A percentile compares a stretch with the other conserved stretches of the same genome.
Conservation (phyloP, 92 coral and sea anemone genomes). For the Paragorgia papillata region DNA sequence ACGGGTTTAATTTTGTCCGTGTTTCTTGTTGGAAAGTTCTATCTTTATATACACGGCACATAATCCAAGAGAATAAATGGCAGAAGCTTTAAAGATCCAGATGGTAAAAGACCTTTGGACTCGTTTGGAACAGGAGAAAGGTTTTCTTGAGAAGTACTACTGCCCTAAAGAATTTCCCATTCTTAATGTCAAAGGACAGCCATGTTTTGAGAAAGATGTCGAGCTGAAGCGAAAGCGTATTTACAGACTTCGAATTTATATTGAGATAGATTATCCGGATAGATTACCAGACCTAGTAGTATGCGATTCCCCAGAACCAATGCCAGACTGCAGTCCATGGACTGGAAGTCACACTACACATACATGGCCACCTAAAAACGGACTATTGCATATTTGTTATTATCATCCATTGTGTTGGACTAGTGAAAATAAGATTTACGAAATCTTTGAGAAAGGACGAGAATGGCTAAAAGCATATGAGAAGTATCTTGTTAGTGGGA, state of each 20-base stretch:
- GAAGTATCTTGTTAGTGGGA: constrained; percentile 67
- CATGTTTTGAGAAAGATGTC: constrained; percentile 14
- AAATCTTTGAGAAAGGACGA: constrained; percentile 75
- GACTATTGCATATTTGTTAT: constrained; percentile 6
- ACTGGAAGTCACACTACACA: constrained; percentile 4
- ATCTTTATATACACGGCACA: too few species aligned
- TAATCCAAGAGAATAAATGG: too few species aligned
- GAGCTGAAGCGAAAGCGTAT: background rate
- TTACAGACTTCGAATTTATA: constrained; percentile 14
- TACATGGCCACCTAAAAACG: constrained; percentile 2
- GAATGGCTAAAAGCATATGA: constrained; percentile 90
- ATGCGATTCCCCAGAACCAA: constrained; percentile 20
- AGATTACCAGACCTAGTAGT: constrained; percentile 20
- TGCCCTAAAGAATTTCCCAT: background rate
- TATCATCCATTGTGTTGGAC: constrained; percentile 17
- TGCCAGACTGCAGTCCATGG: background rate
- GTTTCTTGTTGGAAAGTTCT: too few species aligned
- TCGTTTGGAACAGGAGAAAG: too few species aligned
- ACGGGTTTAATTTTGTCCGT: too few species aligned
- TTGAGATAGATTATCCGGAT: background rate
- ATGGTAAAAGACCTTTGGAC: too few species aligned
- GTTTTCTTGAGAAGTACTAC: too few species aligned
- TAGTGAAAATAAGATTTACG: constrained; percentile 35
- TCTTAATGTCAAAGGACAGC: background rate
- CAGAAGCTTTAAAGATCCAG: too few species aligned